phyloP scores from a whole-genome alignment of 2,113 vertebrate species.

The Clinocottus analis region DNA sequence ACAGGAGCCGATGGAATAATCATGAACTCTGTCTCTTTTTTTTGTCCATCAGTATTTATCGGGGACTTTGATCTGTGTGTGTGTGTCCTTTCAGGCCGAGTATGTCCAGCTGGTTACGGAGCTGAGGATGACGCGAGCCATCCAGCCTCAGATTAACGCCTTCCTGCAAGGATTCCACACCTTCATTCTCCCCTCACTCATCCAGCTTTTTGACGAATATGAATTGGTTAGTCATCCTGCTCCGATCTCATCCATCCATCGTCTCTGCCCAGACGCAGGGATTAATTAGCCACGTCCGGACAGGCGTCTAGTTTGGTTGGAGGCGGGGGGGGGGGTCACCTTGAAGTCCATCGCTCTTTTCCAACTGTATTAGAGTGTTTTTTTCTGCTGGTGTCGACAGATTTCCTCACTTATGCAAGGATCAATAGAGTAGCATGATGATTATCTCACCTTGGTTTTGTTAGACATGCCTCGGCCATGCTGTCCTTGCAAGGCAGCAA shows the following conservation, averaged over 20 bases:
- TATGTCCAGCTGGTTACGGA: slow-evolving; percentile 99
- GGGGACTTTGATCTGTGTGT: slow-evolving; percentile 17
- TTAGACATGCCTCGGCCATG: slow-evolving; percentile 50
- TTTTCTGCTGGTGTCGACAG: slow-evolving; percentile 34
- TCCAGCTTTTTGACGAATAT: slow-evolving; percentile 98
- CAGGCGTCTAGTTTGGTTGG: not conserved
- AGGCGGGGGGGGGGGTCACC: too few species aligned
- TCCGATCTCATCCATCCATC: not conserved
- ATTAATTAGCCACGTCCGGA: slow-evolving; percentile 53
- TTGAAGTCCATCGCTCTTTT: slow-evolving; percentile 46
- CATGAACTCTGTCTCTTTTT: slow-evolving; percentile 8
- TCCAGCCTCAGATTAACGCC: slow-evolving; percentile 98
- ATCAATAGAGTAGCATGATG: slow-evolving; percentile 55
- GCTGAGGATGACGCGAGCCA: slow-evolving; percentile 98
- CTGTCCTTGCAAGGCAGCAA: slow-evolving; percentile 31
- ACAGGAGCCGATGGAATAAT: not conserved
- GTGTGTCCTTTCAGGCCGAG: slow-evolving; percentile 86
- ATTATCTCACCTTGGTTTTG: slow-evolving; percentile 59
- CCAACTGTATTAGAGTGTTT: slow-evolving; percentile 19
- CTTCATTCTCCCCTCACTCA: slow-evolving; percentile 95
- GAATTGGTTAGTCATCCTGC: slow-evolving; percentile 89
- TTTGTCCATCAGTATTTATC: slow-evolving; percentile 30
- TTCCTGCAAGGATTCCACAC: slow-evolving; percentile 98
- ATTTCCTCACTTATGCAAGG: slow-evolving; percentile 29
- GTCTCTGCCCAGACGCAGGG: slow-evolving; percentile 29